phyloP scores from a whole-genome alignment of 2,113 vertebrate species.

The Galbula dea region DNA sequence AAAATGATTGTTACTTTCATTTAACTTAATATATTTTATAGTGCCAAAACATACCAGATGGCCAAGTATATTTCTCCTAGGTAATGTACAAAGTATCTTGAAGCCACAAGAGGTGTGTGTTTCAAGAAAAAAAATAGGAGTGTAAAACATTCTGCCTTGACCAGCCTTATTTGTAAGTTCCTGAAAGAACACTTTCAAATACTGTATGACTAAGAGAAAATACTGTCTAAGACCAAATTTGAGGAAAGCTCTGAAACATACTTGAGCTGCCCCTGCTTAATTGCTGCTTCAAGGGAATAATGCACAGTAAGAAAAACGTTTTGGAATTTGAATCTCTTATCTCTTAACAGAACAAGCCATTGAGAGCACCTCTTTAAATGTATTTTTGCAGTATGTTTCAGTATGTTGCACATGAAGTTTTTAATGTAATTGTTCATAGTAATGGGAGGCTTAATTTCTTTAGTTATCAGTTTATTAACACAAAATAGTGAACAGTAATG shows the following conservation, averaged over 20 bases:
- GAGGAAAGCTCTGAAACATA: neutral
- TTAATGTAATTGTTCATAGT: no score
- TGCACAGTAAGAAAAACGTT: neutral
- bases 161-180: neutral
- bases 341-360: neutral
- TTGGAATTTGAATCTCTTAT: neutral
- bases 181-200: neutral
- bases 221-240: neutral
- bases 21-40: neutral
- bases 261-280: neutral
- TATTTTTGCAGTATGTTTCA: neutral
- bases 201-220: neutral
- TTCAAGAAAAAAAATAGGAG: neutral
- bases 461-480: neutral
- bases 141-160: neutral
- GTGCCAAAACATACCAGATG: neutral
- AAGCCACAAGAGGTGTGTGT: neutral
- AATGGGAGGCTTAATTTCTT: neutral
- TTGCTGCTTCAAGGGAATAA: neutral
- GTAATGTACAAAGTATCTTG: neutral
- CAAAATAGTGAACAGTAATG: neutral
- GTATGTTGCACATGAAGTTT: neutral
- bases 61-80: neutral
- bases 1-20: neutral
- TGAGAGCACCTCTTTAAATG: neutral